Evolutionary conservation across 2,888 invertebrate genomes (phyloP).

Genomic region (Cerceris ruficornis): DNA sequence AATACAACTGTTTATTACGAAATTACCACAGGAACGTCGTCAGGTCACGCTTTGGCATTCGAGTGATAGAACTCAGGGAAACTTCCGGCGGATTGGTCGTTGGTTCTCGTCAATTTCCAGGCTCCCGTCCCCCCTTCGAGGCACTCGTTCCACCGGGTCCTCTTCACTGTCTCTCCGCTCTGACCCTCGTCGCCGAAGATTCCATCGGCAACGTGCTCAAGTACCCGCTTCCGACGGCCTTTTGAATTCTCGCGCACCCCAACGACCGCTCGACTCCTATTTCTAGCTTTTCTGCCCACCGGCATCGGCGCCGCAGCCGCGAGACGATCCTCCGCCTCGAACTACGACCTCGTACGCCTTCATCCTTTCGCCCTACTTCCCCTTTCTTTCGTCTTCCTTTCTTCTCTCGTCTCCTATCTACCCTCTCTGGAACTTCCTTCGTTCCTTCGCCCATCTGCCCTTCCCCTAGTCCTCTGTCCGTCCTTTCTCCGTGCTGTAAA

Average conservation of each 20-base stretch:
- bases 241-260: constrained; percentile 73
- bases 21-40: constrained; percentile 74
- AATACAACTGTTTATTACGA: too few relatives aligned
- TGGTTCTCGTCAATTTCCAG: constrained; percentile 77
- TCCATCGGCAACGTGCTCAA: constrained; percentile 87
- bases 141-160: constrained; percentile 77
- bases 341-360: too few relatives aligned
- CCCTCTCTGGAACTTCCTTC: too few relatives aligned
- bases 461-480: too few relatives aligned
- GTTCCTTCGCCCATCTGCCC: too few relatives aligned
- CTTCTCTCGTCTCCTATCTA: too few relatives aligned
- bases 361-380: too few relatives aligned
- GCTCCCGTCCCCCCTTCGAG: constrained; percentile 75
- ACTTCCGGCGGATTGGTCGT: constrained; percentile 78
- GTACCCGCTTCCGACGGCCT: constrained; percentile 84
- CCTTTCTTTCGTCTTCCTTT: too few relatives aligned
- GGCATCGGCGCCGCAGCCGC: too few relatives aligned
- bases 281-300: not conserved
- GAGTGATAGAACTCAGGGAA: constrained; percentile 78
- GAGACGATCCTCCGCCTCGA: too few relatives aligned
- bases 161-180: constrained; percentile 74
- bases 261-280: not conserved
- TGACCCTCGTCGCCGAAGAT: constrained; percentile 87
- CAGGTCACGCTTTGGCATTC: constrained; percentile 77
- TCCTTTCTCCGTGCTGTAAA: too few relatives aligned